Base-by-base conservation (phyloP, 2,113 vertebrate genomes). In the Sorex fumeus region DNA sequence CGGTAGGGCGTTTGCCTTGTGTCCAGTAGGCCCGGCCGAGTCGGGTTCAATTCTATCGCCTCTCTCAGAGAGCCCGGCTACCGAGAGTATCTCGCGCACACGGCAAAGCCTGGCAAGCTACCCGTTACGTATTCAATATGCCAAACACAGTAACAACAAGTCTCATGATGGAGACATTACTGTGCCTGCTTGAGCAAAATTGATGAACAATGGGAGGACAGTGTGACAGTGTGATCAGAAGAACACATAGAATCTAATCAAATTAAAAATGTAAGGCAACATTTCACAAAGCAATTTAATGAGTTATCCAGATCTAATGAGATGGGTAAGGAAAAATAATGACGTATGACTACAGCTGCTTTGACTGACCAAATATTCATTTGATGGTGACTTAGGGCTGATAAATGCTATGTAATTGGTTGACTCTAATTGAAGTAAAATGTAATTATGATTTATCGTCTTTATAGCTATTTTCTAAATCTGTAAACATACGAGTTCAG, bases 391-490 rank as follows among this genome's bases (percentile, higher is more conserved):
- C 72, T 53, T 30, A 78, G 30, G 3, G 25, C 45, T 81, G 77
- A 72, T 13, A 69, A 69, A 18, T 28, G 9, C 71, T 57, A 90
- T 90, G n/a, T 23, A 62, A 84, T 40, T 76, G 72, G 32, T 21
- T 43, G 45, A 4, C 57, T 76, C 25, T 32, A 16, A 47, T 32
- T 62, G 60, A 50, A 25, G 18, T 9, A 70, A 75, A 79, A 30
- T 40, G n/a, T 70, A 78, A 69, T 74, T 75, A 57, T 23, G 40
- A 70, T 50, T 86, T 77, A 27, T 75, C 57, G n/a, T 57, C 69
- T 81, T 77, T 40, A 82, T n/a, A 78, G 34, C 34, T 93, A 34
- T 71, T 88, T 72, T 43, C 91, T 83, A 18, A 89, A 66, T 80
- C 71, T 72, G 15, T 72, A 85, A 92, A 79, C 86, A 40, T 34